Conservation (phyloP, 1,140 invertebrate genomes). For the Caenorhabditis inopinata region DNA sequence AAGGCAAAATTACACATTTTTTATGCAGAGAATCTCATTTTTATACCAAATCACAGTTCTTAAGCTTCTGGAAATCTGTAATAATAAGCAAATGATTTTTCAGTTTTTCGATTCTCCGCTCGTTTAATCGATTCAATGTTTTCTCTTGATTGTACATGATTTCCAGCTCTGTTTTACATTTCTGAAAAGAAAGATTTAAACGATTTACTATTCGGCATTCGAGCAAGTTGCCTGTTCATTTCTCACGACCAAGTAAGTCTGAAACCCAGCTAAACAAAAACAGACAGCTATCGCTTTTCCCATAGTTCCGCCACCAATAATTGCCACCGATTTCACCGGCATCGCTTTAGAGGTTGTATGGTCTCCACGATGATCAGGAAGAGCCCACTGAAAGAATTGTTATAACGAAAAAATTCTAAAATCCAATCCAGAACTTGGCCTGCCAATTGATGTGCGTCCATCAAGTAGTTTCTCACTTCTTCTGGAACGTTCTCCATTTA, state of each 20-base stretch:
- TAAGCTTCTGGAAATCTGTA: conserved; percentile 57
- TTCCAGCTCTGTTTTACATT: conserved; percentile 29
- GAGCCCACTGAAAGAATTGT: background rate
- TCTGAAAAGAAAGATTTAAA: background rate
- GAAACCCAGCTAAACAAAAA: conserved; percentile 63
- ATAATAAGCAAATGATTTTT: background rate
- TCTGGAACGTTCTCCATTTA: conserved; percentile 60
- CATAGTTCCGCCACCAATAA: conserved; percentile 68
- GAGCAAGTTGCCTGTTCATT: conserved; percentile 61
- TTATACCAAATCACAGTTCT: conserved; percentile 64
- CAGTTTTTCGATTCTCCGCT: conserved; percentile 13
- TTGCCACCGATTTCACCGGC: conserved; percentile 59
- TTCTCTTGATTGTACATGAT: background rate
- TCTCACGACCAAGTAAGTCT: conserved; percentile 66
- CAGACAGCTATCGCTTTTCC: conserved; percentile 67
- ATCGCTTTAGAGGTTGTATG: conserved; percentile 45
- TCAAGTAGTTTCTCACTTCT: conserved; percentile 56
- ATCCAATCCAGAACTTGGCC: conserved; percentile 34
- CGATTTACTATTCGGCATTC: no score
- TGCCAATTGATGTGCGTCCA: conserved; percentile 33
- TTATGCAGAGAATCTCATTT: background rate
- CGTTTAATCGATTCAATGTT: conserved; percentile 15
- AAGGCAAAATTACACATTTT: background rate
- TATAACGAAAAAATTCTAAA: background rate
- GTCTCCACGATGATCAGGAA: background rate